These are phyloP conservation scores for Caerostris extrusa DNA, from an alignment of 1,140 invertebrate genomes.

Conservation along the genomic window DNA sequence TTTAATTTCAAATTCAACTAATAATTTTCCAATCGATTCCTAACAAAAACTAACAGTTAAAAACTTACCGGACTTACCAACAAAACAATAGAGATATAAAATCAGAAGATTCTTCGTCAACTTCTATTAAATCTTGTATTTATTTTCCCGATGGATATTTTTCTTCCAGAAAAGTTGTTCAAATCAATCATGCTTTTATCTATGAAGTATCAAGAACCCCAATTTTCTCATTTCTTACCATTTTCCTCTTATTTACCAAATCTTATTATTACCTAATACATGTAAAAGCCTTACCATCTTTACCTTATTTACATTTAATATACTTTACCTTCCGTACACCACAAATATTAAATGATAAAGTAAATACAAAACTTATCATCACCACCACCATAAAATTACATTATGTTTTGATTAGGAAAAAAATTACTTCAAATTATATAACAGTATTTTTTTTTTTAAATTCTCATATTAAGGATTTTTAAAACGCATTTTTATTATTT, in stretches of 20 bases:
- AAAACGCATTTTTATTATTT: no score
- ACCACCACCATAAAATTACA: neutral
- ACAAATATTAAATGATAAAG: neutral
- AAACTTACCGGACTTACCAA: constrained; percentile 77
- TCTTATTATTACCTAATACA: neutral
- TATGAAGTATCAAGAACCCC: neutral
- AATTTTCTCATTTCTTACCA: constrained; percentile 29
- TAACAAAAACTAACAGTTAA: constrained; percentile 3
- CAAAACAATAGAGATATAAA: constrained; percentile 49
- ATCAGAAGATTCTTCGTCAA: constrained; percentile 39
- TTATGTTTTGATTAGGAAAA: no score
- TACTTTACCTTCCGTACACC: constrained; percentile 73
- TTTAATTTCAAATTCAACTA: no score
- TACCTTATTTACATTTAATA: constrained; percentile 32
- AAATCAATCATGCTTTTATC: constrained; percentile 7
- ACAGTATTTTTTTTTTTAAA: no score
- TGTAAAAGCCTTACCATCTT: constrained; percentile 47
- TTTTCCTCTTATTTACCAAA: neutral
- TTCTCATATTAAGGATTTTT: no score
- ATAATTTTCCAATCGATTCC: no score
- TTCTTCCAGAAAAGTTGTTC: neutral
- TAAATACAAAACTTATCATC: neutral
- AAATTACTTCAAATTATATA: no score
- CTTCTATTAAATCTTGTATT: constrained; percentile 57
- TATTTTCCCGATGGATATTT: neutral